These are phyloP conservation scores for Psammodynastes pulverulentus DNA, from an alignment of 2,113 vertebrate species.

Conservation along the genomic window DNA sequence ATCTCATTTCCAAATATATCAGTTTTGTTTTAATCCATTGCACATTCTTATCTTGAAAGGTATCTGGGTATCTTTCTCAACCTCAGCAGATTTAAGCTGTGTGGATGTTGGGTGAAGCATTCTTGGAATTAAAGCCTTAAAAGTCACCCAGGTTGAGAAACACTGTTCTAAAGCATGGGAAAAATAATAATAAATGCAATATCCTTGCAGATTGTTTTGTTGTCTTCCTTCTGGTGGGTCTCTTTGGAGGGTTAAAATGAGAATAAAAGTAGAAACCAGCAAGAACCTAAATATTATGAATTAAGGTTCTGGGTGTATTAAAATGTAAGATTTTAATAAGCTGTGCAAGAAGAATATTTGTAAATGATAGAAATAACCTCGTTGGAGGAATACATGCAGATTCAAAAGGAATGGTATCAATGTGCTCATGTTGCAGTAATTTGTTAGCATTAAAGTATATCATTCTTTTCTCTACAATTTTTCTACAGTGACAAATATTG, in stretches of 20 bases:
- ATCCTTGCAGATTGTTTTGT: neutral
- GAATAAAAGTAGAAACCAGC: neutral
- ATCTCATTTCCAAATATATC: neutral
- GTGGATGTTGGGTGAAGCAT: neutral
- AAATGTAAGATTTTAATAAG: neutral
- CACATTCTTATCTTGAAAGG: neutral
- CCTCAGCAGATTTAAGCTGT: neutral
- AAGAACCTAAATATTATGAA: neutral
- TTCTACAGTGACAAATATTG: constrained; percentile 11
- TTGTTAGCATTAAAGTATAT: neutral
- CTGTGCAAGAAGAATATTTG: neutral
- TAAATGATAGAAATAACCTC: neutral
- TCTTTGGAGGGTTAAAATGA: neutral
- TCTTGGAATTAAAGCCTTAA: neutral
- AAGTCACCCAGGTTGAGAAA: neutral
- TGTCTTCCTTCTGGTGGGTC: neutral
- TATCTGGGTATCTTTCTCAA: neutral
- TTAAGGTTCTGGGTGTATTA: neutral
- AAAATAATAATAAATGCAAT: neutral
- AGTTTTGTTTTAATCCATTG: neutral
- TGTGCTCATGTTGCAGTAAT: neutral
- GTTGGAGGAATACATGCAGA: neutral
- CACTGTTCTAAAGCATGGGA: neutral
- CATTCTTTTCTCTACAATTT: neutral
- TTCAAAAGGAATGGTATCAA: neutral